phyloP scores from a whole-genome alignment of 2,888 invertebrate species.

The Odontocolon sp. region DNA sequence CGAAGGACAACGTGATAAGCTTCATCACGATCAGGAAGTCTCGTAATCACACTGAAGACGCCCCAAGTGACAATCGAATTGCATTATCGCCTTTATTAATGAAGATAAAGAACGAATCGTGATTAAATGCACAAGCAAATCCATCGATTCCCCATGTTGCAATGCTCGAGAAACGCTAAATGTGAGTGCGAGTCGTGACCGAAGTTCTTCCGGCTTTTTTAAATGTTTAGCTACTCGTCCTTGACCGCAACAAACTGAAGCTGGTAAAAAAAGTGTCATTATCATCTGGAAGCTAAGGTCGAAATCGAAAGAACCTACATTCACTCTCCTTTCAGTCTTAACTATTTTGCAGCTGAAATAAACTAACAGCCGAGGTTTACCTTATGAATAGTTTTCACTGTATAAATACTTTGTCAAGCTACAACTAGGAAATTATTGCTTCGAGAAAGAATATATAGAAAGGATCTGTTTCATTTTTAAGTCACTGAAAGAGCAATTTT shows the following conservation, averaged over 20 bases:
- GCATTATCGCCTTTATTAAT: not conserved
- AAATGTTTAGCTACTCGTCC: not conserved
- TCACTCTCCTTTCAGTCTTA: too few relatives aligned
- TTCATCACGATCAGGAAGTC: constrained; percentile 22
- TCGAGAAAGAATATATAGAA: too few relatives aligned
- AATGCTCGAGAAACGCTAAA: not conserved
- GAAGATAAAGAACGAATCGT: not conserved
- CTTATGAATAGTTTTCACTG: too few relatives aligned
- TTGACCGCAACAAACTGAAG: not conserved
- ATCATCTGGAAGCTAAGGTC: too few relatives aligned
- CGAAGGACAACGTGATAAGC: constrained; percentile 25
- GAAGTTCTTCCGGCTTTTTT: not conserved
- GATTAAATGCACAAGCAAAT: constrained; percentile 8
- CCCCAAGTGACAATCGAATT: not conserved
- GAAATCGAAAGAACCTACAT: too few relatives aligned
- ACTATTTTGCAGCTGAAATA: too few relatives aligned
- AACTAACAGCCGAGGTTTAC: too few relatives aligned
- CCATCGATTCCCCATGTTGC: not conserved
- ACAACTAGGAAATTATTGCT: too few relatives aligned
- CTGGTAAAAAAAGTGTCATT: too few relatives aligned
- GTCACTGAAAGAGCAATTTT: too few relatives aligned
- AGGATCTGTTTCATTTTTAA: too few relatives aligned
- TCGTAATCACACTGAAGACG: constrained; percentile 18
- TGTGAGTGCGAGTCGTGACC: not conserved
- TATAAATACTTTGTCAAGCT: too few relatives aligned